phyloP scores from a whole-genome alignment of 2,113 vertebrate genomes.

The Plecturocebus donacophilus region DNA sequence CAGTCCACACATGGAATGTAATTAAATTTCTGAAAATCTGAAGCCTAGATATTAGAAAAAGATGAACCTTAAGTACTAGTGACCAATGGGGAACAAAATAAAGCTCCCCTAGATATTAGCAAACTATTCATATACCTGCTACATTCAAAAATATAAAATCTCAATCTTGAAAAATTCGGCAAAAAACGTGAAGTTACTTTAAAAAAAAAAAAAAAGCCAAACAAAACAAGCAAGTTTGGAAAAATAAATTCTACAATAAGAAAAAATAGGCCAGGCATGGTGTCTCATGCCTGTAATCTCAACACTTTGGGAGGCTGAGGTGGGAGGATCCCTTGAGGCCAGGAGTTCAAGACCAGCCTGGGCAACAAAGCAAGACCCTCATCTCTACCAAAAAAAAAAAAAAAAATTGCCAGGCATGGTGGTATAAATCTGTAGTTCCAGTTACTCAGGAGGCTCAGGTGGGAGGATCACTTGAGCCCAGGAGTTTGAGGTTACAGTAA shows the following conservation, averaged over 20 bases:
- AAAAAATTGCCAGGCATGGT: not conserved
- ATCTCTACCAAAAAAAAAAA: not conserved
- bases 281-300: not conserved
- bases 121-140: not conserved
- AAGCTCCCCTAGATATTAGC: not conserved
- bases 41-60: not conserved
- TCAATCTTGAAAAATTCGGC: not conserved
- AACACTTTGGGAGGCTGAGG: not conserved
- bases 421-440: not conserved
- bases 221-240: no score
- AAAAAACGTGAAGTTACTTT: not conserved
- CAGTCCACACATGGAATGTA: not conserved
- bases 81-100: not conserved
- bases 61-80: not conserved
- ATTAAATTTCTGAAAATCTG: not conserved
- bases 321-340: not conserved
- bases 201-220: not conserved
- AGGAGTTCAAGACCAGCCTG: not conserved
- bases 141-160: not conserved
- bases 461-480: not conserved
- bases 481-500: not conserved
- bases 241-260: no score
- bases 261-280: no score
- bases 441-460: not conserved
- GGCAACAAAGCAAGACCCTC: not conserved